phyloP scores from a whole-genome alignment of 2,113 vertebrate species.

The Abramis brama region DNA sequence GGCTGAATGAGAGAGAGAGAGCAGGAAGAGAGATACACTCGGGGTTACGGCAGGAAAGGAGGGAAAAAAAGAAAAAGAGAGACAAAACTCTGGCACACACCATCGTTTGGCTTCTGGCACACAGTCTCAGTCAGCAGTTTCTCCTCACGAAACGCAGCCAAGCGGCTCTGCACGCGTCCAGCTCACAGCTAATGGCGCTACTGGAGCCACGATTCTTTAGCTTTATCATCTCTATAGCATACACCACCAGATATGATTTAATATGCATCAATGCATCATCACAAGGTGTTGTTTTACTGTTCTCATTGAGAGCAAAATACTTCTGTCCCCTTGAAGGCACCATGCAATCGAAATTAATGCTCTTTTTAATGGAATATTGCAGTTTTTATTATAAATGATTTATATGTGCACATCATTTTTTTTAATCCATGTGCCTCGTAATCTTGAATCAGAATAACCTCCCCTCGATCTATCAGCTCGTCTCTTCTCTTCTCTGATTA shows the following conservation, averaged over 20 bases:
- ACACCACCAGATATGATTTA: not conserved
- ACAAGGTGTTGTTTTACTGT: not conserved
- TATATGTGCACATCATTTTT: too few species aligned
- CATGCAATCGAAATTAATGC: too few species aligned
- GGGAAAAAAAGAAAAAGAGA: not conserved
- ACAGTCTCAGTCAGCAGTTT: slow-evolving; percentile 9
- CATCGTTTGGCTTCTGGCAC: not conserved
- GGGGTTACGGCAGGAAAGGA: not conserved
- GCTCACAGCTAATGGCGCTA: not conserved
- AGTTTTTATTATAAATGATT: too few species aligned
- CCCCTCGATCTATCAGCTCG: too few species aligned
- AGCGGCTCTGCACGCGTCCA: not conserved
- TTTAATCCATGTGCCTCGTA: too few species aligned
- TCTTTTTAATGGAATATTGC: too few species aligned
- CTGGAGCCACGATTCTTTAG: not conserved
- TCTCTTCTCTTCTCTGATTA: too few species aligned
- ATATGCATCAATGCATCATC: not conserved
- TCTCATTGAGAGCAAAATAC: not conserved
- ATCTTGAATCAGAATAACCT: too few species aligned
- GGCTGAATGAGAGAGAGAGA: not conserved
- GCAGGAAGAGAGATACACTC: not conserved
- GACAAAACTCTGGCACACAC: slow-evolving; percentile 1
- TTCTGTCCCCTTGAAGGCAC: too few species aligned
- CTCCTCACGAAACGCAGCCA: not conserved
- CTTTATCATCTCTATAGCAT: too few species aligned